These are phyloP conservation scores for Zaprionus ornatus DNA, from an alignment of 1,140 invertebrate species.

Conservation along the genomic window DNA sequence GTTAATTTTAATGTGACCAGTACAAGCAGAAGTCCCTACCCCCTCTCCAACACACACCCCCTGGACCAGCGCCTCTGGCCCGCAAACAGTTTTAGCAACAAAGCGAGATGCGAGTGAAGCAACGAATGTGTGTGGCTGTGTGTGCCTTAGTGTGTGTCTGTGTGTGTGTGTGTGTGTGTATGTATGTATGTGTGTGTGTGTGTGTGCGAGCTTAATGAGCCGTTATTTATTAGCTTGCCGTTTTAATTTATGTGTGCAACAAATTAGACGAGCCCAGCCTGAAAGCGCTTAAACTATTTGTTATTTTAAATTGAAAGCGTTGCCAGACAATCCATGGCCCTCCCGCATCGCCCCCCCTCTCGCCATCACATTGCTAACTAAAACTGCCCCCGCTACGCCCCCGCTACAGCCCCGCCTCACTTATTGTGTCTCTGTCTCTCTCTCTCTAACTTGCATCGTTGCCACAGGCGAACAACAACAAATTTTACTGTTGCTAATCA, in stretches of 20 bases:
- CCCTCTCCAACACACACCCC: slow-evolving; percentile 15
- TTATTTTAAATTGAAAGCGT: slow-evolving; percentile 52
- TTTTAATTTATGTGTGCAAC: slow-evolving; percentile 78
- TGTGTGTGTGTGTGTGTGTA: slow-evolving; percentile 13
- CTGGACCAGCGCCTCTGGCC: not conserved
- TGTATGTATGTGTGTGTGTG: slow-evolving; percentile 15
- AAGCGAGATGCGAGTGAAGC: not conserved
- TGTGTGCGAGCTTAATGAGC: slow-evolving; percentile 65
- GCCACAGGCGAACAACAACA: not conserved
- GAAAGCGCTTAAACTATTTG: slow-evolving; percentile 60
- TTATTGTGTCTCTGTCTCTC: not conserved
- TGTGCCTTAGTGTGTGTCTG: slow-evolving; percentile 22
- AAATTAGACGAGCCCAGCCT: slow-evolving; percentile 65
- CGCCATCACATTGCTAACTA: not conserved
- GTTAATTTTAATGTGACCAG: slow-evolving; percentile 56
- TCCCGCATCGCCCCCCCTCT: not conserved
- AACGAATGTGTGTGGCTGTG: not conserved
- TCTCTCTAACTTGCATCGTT: too few species aligned
- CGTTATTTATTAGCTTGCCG: slow-evolving; percentile 74
- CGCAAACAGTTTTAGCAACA: slow-evolving; percentile 6
- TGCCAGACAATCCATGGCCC: slow-evolving; percentile 4
- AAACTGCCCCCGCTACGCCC: not conserved
- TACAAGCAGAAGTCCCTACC: not conserved
- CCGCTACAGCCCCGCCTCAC: not conserved
- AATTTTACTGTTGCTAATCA: slow-evolving; percentile 46